Evolutionary conservation across 2,797 vertebrate genomes (phyloP).

Genomic region (Syndactyla subalaris): DNA sequence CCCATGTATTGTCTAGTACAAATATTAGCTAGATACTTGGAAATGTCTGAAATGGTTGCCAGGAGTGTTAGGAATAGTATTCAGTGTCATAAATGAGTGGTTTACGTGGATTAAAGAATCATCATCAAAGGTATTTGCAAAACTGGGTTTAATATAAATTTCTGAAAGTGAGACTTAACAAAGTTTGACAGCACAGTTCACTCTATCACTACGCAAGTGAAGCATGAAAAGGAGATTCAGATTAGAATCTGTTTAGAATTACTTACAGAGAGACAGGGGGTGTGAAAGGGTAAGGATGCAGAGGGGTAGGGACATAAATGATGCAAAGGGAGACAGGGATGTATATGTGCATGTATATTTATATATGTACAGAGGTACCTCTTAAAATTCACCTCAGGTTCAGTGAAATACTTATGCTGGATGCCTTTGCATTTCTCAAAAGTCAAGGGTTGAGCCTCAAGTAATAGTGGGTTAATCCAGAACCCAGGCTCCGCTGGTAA

Average conservation of each 20-base stretch:
- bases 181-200: neutral
- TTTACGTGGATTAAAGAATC: neutral
- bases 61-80: neutral
- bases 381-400: neutral
- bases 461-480: neutral
- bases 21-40: neutral
- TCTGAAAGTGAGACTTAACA: neutral
- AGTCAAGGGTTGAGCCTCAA: neutral
- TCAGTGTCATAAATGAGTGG: neutral
- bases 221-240: neutral
- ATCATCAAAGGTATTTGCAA: neutral
- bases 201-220: neutral
- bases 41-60: neutral
- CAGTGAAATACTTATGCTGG: neutral
- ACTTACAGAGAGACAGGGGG: neutral
- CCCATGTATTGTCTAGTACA: neutral
- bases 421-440: neutral
- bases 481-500: rapidly evolving
- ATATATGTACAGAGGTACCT: neutral
- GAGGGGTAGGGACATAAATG: neutral
- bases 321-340: neutral
- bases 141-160: neutral
- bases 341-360: neutral
- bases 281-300: neutral
- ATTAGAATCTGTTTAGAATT: neutral